These are phyloP conservation scores for Sebastes matsubarae DNA, from an alignment of 2,797 vertebrate species.

Conservation along the genomic window DNA sequence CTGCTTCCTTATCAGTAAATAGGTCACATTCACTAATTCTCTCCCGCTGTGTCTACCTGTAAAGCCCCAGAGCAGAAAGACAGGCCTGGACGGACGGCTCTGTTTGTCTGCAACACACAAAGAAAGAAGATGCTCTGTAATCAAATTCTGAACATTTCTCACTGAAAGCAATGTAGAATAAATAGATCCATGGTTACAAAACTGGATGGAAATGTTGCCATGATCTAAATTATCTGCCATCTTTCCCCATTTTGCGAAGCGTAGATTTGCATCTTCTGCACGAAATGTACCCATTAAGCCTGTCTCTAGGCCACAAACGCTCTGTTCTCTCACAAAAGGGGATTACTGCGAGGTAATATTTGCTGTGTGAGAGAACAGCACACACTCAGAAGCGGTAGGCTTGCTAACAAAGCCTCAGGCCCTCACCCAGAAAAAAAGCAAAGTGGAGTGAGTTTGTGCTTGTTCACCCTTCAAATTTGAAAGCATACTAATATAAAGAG, in stretches of 20 bases:
- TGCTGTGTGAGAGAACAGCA: conserved; percentile 14
- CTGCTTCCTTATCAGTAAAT: conserved; percentile 1
- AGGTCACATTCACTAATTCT: background rate
- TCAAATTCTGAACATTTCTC: background rate
- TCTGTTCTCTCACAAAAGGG: background rate
- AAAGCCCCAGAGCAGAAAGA: background rate
- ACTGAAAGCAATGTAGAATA: background rate
- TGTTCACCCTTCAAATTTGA: conserved; percentile 17
- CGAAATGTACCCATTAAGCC: background rate
- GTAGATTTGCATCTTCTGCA: background rate
- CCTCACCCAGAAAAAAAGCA: background rate
- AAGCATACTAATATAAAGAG: background rate
- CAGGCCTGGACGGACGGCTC: background rate
- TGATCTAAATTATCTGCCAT: background rate
- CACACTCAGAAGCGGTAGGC: background rate
- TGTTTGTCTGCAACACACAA: conserved; percentile 20
- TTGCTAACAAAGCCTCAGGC: conserved; percentile 13
- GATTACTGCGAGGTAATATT: conserved; percentile 27
- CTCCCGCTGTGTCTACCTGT: background rate
- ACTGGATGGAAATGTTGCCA: background rate
- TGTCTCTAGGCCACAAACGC: background rate
- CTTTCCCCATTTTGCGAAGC: background rate
- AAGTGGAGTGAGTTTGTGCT: conserved; percentile 5
- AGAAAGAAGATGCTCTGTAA: background rate
- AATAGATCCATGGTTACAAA: background rate